Percentiles rank a stretch among this genome's conserved stretches.
Evolutionary conservation across 2,888 invertebrate genomes (phyloP).

Genomic region (Yponomeuta malinellus): DNA sequence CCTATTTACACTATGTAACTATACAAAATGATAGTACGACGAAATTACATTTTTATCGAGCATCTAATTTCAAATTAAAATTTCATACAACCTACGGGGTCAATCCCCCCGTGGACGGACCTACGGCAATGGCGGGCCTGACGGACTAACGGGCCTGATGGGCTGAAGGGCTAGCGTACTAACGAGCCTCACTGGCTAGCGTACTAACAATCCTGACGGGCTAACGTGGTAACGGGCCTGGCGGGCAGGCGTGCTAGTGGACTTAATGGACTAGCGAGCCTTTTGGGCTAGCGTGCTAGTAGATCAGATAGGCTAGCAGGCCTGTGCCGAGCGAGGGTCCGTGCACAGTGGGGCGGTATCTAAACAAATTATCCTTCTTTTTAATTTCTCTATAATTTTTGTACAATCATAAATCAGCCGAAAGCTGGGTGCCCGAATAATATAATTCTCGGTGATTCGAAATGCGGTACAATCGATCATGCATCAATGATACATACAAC

Average conservation of each 20-base stretch:
- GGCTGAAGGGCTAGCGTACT: too few species aligned
- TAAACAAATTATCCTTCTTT: slow-evolving; percentile 23
- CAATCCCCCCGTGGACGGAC: slow-evolving; percentile 33
- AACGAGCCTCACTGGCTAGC: too few species aligned
- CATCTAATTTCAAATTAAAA: slow-evolving; percentile 65
- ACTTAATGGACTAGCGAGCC: too few species aligned
- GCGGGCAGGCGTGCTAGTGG: too few species aligned
- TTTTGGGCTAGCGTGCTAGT: too few species aligned
- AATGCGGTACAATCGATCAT: slow-evolving; percentile 64
- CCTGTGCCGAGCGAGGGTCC: background rate
- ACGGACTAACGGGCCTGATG: too few species aligned
- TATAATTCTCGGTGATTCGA: slow-evolving; percentile 59
- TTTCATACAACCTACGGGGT: slow-evolving; percentile 58
- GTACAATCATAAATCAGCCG: slow-evolving; percentile 68
- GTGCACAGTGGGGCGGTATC: slow-evolving; percentile 12
- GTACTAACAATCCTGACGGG: too few species aligned
- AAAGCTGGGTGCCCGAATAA: slow-evolving; percentile 65
- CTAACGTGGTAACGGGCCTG: too few species aligned
- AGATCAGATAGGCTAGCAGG: too few species aligned
- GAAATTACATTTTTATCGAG: slow-evolving; percentile 69
- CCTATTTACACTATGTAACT: slow-evolving; percentile 76
- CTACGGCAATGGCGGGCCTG: background rate
- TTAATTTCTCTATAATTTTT: slow-evolving; percentile 58
- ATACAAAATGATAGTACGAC: slow-evolving; percentile 74
- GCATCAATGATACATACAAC: slow-evolving; percentile 69